These are phyloP conservation scores for Anaspis maculata DNA, from an alignment of 2,888 invertebrate species.

Conservation along the genomic window DNA sequence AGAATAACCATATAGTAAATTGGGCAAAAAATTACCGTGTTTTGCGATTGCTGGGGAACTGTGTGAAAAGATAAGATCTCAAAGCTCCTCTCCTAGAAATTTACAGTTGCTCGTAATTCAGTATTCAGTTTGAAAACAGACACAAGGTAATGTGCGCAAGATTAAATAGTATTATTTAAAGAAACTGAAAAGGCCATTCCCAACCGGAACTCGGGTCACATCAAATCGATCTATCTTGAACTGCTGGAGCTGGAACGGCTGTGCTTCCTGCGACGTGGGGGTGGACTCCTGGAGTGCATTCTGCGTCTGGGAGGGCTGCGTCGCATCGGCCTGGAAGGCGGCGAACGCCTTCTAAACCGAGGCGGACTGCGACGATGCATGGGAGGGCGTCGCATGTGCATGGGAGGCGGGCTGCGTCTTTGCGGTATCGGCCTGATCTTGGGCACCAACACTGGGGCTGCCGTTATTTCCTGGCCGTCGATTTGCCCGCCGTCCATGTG, in stretches of 20 bases:
- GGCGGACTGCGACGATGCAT: constrained; percentile 49
- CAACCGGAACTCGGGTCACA: too few species aligned
- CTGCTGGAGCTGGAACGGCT: constrained; percentile 68
- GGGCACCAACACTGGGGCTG: constrained; percentile 83
- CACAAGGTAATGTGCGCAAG: too few species aligned
- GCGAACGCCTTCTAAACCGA: constrained; percentile 39
- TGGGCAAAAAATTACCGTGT: too few species aligned
- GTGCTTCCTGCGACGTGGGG: constrained; percentile 57
- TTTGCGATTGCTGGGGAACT: too few species aligned
- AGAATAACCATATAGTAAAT: too few species aligned
- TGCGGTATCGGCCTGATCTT: constrained; percentile 53
- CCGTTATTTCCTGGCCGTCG: constrained; percentile 92
- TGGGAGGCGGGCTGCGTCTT: constrained; percentile 50
- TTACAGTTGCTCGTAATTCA: too few species aligned
- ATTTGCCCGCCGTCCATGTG: constrained; percentile 99
- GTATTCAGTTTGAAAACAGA: too few species aligned
- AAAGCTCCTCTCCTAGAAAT: too few species aligned
- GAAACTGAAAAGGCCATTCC: too few species aligned
- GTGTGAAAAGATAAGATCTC: too few species aligned
- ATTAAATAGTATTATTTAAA: too few species aligned
- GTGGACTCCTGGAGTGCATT: constrained; percentile 49
- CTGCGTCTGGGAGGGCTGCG: constrained; percentile 51
- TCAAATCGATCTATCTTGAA: constrained; percentile 52
- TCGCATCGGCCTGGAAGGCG: constrained; percentile 33
- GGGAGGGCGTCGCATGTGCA: constrained; percentile 48